These are phyloP conservation scores for Saguinus midas DNA, from an alignment of 2,113 vertebrate species.

Conservation along the genomic window DNA sequence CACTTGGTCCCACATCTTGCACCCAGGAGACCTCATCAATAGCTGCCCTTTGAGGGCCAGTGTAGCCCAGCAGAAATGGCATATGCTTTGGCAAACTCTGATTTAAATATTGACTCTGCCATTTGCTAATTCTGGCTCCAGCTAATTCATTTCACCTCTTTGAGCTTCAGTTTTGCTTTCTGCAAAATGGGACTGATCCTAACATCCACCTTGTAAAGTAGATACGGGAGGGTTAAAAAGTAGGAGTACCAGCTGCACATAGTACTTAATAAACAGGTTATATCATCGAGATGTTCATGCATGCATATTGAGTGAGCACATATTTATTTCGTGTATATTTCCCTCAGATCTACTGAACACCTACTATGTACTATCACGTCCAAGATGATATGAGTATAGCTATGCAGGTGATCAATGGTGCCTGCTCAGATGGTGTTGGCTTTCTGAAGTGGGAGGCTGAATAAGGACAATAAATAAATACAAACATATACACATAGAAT, in stretches of 20 bases:
- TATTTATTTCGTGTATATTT: background rate
- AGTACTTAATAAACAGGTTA: rapidly evolving
- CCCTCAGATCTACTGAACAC: background rate
- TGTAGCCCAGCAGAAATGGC: background rate
- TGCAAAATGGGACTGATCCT: background rate
- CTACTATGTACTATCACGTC: background rate
- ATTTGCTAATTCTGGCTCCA: background rate
- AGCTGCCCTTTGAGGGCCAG: background rate
- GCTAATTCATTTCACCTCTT: background rate
- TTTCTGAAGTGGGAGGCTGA: background rate
- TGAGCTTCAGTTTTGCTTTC: background rate
- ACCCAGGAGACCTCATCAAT: background rate
- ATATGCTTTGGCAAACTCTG: background rate
- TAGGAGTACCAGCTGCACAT: too few species aligned
- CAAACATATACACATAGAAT: too few species aligned
- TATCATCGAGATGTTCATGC: too few species aligned
- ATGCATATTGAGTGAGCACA: rapidly evolving
- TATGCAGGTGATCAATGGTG: background rate
- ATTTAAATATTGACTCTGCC: background rate
- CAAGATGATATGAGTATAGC: background rate
- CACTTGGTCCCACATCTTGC: too few species aligned
- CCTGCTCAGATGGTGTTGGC: background rate
- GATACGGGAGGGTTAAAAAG: background rate
- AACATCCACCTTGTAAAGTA: too few species aligned
- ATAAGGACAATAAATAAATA: background rate